Percentiles rank a stretch among this genome's conserved stretches.
These are phyloP conservation scores for Gobius niger DNA, from an alignment of 2,113 vertebrate genomes.

Conservation along the genomic window DNA sequence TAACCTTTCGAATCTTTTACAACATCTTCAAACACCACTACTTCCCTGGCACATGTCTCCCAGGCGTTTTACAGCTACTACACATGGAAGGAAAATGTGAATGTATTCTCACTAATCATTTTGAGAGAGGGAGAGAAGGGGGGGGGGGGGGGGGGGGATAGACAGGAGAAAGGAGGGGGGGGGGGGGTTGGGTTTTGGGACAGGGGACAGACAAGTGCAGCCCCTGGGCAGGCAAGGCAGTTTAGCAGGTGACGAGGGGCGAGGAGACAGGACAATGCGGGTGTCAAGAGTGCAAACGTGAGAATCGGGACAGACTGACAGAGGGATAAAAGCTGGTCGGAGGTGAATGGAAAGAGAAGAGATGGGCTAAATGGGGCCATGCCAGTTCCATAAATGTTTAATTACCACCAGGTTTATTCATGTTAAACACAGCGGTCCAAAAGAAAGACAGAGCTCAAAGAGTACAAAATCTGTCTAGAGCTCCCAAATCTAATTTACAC, in stretches of 20 bases:
- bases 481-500: slow-evolving; percentile 78
- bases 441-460: slow-evolving; percentile 62
- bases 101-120: slow-evolving; percentile 81
- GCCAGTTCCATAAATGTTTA: slow-evolving; percentile 70
- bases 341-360: slow-evolving; percentile 10
- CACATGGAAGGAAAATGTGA: slow-evolving; percentile 84
- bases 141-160: slow-evolving; percentile 28
- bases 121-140: slow-evolving; percentile 9
- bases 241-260: slow-evolving; percentile 63
- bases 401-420: slow-evolving; percentile 77
- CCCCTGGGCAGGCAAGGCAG: slow-evolving; percentile 45
- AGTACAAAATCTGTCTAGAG: slow-evolving; percentile 74
- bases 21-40: slow-evolving; percentile 62
- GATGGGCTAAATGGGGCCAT: slow-evolving; percentile 65
- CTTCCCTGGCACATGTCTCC: slow-evolving; percentile 75
- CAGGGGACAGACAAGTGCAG: slow-evolving; percentile 27
- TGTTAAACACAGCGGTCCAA: slow-evolving; percentile 57
- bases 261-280: slow-evolving; percentile 51
- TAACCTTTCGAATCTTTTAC: slow-evolving; percentile 39
- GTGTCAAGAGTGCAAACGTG: slow-evolving; percentile 27
- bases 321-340: slow-evolving; percentile 10
- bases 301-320: slow-evolving; percentile 44
- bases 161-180: slow-evolving; percentile 55
- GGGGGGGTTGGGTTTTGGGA: not conserved
- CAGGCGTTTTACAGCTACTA: slow-evolving; percentile 76